These are phyloP conservation scores for Cassiopea xamachana DNA, from an alignment of 30 jellyfish, hydroid and myxozoan species.

Conservation along the genomic window DNA sequence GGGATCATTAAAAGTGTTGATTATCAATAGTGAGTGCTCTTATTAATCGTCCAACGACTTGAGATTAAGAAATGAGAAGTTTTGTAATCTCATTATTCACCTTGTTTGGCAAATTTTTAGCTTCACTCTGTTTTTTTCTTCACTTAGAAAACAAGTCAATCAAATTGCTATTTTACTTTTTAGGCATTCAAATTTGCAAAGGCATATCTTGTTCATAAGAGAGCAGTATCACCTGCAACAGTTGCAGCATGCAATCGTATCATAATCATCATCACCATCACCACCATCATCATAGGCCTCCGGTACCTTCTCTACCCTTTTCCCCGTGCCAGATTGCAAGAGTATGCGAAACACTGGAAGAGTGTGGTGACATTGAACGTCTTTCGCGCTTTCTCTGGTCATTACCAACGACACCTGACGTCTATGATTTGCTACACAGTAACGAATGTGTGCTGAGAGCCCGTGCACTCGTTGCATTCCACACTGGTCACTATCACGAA, in stretches of 20 bases:
- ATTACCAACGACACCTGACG: slow-evolving; percentile 85
- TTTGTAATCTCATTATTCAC: too few species aligned
- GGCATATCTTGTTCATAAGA: not conserved
- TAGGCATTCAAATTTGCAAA: not conserved
- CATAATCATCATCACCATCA: slow-evolving; percentile 69
- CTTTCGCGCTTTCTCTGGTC: slow-evolving; percentile 94
- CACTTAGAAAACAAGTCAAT: too few species aligned
- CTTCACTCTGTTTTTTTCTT: too few species aligned
- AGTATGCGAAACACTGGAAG: slow-evolving; percentile 96
- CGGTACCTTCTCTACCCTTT: slow-evolving; percentile 82
- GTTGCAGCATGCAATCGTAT: slow-evolving; percentile 26
- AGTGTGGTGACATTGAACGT: slow-evolving; percentile 96
- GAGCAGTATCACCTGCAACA: not conserved
- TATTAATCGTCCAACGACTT: too few species aligned
- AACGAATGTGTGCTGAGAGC: slow-evolving; percentile 91
- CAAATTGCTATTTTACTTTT: not conserved
- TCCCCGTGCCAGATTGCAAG: slow-evolving; percentile 90
- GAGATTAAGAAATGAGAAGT: too few species aligned
- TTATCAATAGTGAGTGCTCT: too few species aligned
- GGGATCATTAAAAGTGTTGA: too few species aligned
- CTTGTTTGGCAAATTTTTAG: too few species aligned
- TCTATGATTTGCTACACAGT: slow-evolving; percentile 72
- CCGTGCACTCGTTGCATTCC: slow-evolving; percentile 90
- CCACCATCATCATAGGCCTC: slow-evolving; percentile 68
- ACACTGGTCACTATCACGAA: slow-evolving; percentile 92